These are phyloP conservation scores for Saguinus imperator DNA, from an alignment of 2,113 vertebrate species.

Conservation along the genomic window DNA sequence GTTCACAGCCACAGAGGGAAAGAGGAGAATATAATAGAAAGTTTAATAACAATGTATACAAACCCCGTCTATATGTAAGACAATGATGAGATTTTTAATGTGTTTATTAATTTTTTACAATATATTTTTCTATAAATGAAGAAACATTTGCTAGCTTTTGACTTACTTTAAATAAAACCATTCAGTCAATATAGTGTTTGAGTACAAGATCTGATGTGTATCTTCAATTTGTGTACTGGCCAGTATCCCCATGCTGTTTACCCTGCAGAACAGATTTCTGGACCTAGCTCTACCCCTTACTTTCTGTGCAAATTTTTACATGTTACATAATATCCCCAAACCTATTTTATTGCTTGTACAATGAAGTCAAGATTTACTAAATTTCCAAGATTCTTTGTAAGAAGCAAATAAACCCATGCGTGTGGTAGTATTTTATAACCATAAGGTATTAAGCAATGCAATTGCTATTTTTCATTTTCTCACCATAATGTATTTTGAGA, in stretches of 20 bases:
- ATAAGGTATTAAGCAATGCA: not conserved
- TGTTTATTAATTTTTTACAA: not conserved
- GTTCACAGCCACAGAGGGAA: not conserved
- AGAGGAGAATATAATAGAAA: not conserved
- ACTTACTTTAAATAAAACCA: not conserved
- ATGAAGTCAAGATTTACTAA: not conserved
- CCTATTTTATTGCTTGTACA: not conserved
- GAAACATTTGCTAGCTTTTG: not conserved
- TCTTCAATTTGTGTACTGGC: not conserved
- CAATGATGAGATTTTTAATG: not conserved
- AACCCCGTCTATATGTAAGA: not conserved
- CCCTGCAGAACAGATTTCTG: not conserved
- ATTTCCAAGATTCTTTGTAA: not conserved
- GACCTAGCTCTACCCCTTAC: not conserved
- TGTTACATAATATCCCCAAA: not conserved
- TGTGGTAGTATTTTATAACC: not conserved
- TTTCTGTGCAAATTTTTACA: not conserved
- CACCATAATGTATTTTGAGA: not conserved
- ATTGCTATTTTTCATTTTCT: not conserved
- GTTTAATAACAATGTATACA: not conserved
- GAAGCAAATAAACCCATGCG: not conserved
- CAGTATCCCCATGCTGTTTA: not conserved
- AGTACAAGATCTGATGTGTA: not conserved
- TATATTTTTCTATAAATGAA: not conserved
- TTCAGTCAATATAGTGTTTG: not conserved